Percentiles rank a stretch among this genome's conserved stretches.
Evolutionary conservation across 2,888 invertebrate species (phyloP).

Genomic region (Leptopilina drosophilae): DNA sequence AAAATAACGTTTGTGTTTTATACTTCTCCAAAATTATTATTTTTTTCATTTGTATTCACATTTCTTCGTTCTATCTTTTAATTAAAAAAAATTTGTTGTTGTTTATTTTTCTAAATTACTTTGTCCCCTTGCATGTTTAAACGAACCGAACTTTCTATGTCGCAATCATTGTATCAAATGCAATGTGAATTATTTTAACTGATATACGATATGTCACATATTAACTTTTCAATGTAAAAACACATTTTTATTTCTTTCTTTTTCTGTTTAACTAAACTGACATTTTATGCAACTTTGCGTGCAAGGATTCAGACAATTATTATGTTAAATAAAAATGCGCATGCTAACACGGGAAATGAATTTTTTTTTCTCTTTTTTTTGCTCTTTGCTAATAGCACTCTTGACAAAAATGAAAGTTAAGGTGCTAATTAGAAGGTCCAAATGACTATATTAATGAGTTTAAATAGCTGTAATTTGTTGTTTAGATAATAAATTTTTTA

Average conservation of each 20-base stretch:
- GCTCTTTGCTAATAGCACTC: conserved; percentile 2
- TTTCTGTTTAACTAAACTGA: conserved; percentile 45
- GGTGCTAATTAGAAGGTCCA: background rate
- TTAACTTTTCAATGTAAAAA: conserved; percentile 31
- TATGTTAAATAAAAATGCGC: background rate
- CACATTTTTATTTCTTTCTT: conserved; percentile 38
- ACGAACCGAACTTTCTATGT: conserved; percentile 44
- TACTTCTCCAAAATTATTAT: too few species aligned
- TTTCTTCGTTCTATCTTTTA: too few species aligned
- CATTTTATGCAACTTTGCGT: conserved; percentile 45
- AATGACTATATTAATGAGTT: background rate
- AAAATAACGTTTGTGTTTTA: too few species aligned
- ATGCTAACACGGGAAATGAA: conserved; percentile 8
- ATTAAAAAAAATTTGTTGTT: too few species aligned
- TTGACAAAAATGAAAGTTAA: background rate
- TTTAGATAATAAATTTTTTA: background rate
- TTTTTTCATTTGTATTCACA: too few species aligned
- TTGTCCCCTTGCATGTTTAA: conserved; percentile 2
- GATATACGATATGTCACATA: conserved; percentile 41
- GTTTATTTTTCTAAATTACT: background rate
- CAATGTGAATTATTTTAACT: conserved; percentile 14
- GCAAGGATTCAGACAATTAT: conserved; percentile 3
- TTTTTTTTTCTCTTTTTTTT: background rate
- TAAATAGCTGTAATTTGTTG: background rate
- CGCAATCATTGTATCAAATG: conserved; percentile 5